These are phyloP conservation scores for Apodemia hepburni DNA, from an alignment of 2,888 invertebrate genomes.

Conservation along the genomic window DNA sequence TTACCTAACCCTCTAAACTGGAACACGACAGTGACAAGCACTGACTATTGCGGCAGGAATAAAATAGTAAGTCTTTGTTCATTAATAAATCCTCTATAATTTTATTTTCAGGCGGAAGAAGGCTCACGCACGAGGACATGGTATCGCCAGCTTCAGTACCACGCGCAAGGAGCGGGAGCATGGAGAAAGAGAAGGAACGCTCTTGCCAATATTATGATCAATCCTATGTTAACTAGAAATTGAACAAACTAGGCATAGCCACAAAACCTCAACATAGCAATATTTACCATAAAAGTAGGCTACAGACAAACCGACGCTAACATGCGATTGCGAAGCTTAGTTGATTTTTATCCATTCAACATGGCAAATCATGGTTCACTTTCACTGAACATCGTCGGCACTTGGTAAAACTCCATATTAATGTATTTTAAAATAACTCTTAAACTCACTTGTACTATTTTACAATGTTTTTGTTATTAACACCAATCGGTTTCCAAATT, in stretches of 20 bases:
- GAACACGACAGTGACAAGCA: no score
- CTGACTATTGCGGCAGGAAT: no score
- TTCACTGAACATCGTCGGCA: neutral
- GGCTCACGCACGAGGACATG: conserved; percentile 92
- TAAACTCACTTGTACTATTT: no score
- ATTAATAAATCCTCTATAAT: conserved; percentile 18
- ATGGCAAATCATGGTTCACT: no score
- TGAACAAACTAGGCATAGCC: conserved; percentile 31
- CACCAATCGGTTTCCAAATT: no score
- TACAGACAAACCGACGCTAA: neutral
- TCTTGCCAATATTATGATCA: conserved; percentile 98
- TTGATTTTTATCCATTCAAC: neutral
- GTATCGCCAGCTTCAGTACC: conserved; percentile 94
- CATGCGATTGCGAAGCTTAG: neutral
- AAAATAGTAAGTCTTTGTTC: no score
- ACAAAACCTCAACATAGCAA: neutral
- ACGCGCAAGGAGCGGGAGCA: conserved; percentile 94
- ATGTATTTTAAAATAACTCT: no score
- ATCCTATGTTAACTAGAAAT: conserved; percentile 85
- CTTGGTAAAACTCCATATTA: no score
- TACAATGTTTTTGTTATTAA: no score
- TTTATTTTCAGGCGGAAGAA: conserved; percentile 89
- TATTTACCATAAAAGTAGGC: neutral
- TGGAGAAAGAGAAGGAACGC: conserved; percentile 96
- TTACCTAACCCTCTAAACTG: no score